Conservation (phyloP, 2,113 vertebrate genomes). For the Eclectus roratus region DNA sequence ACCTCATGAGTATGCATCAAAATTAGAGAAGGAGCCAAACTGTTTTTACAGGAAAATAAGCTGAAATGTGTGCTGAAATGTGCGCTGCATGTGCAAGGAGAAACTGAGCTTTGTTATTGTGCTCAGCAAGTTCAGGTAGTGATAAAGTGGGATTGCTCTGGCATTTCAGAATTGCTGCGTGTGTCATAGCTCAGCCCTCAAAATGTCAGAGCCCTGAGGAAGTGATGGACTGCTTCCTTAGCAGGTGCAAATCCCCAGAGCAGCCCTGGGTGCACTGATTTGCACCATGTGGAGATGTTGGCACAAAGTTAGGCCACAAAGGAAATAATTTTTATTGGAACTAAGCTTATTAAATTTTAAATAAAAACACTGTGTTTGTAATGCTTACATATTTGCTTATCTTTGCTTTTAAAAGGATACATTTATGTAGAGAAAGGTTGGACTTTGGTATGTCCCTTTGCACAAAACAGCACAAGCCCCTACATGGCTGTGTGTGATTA, state of each 20-base stretch:
- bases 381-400: neutral
- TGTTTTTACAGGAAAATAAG: neutral
- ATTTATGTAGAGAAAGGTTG: neutral
- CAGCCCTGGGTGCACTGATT: neutral
- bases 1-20: neutral
- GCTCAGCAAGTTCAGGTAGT: neutral
- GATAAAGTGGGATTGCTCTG: neutral
- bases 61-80: neutral
- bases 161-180: constrained; percentile 8
- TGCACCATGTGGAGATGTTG: neutral
- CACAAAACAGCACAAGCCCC: constrained; percentile 41
- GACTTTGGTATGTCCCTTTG: constrained; percentile 21
- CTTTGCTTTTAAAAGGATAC: neutral
- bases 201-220: constrained; percentile 37
- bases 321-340: neutral
- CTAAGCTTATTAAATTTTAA: neutral
- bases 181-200: neutral
- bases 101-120: neutral
- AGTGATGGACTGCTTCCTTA: neutral
- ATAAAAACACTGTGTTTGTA: neutral
- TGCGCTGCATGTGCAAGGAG: neutral
- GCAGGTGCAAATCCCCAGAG: neutral
- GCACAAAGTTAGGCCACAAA: neutral
- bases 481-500: constrained; percentile 61
- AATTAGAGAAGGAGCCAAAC: neutral